Percentiles rank a stretch among this genome's conserved stretches.
Conservation (phyloP, 1,140 invertebrate genomes). For the Trichonephila inaurata region DNA sequence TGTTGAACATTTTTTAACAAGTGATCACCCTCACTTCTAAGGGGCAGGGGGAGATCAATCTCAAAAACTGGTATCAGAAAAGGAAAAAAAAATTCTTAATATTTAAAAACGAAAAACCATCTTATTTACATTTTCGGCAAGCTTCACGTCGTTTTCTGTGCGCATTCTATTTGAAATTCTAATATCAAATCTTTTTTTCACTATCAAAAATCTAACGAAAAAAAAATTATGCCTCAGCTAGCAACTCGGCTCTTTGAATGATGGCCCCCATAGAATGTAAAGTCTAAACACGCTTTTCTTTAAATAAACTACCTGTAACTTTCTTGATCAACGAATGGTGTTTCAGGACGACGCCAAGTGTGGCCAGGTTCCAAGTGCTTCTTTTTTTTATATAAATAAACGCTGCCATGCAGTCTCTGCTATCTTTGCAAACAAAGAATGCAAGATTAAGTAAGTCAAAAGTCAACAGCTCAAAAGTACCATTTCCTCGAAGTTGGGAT, state of each 20-base stretch:
- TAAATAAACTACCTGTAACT: background rate
- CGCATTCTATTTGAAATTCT: background rate
- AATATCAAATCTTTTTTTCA: background rate
- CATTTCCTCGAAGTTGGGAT: background rate
- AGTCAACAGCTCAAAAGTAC: background rate
- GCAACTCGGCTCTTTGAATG: background rate
- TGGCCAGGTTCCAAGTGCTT: background rate
- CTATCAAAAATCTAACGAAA: background rate
- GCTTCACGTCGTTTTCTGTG: background rate
- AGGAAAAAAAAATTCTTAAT: background rate
- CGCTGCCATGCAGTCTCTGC: conserved; percentile 7
- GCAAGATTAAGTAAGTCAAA: background rate
- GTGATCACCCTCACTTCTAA: too few species aligned
- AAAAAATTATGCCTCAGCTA: background rate
- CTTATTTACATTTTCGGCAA: background rate
- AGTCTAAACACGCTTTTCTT: background rate
- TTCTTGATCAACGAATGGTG: background rate
- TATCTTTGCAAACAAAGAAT: background rate
- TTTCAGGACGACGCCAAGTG: background rate
- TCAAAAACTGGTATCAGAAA: background rate
- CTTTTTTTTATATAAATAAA: background rate
- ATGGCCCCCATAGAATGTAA: background rate
- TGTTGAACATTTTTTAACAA: too few species aligned
- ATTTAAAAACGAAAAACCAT: background rate
- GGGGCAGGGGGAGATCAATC: too few species aligned